Evolutionary conservation across 2,888 invertebrate genomes (phyloP).

Genomic region (Hylaea fasciaria): DNA sequence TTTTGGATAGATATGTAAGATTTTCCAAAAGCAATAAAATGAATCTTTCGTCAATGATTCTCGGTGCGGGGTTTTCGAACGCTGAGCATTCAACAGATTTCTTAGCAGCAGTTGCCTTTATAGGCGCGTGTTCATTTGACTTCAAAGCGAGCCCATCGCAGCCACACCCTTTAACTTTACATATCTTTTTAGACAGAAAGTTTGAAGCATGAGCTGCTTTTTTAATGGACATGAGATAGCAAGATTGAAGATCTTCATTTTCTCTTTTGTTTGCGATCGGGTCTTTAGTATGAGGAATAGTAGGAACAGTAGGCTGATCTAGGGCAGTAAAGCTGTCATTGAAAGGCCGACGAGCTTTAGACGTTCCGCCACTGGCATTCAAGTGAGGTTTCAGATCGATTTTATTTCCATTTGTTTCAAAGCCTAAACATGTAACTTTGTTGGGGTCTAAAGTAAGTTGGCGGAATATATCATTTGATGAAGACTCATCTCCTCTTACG

Average conservation of each 20-base stretch:
- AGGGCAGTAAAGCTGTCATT: conserved; percentile 54
- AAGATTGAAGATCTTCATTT: conserved; percentile 56
- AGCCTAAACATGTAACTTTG: conserved; percentile 28
- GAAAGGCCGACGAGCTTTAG: conserved; percentile 51
- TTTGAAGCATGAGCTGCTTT: conserved; percentile 46
- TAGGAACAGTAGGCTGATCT: conserved; percentile 24
- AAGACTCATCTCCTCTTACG: conserved; percentile 27
- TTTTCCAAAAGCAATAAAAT: conserved; percentile 70
- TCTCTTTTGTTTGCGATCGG: conserved; percentile 33
- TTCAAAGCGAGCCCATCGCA: conserved; percentile 33
- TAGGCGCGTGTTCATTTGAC: conserved; percentile 30
- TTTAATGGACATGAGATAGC: conserved; percentile 61
- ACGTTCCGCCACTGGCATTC: conserved; percentile 60
- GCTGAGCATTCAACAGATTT: conserved; percentile 47
- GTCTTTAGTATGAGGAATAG: conserved; percentile 16
- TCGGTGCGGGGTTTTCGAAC: conserved; percentile 56
- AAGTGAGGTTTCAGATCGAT: conserved; percentile 54
- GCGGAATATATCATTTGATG: conserved; percentile 45
- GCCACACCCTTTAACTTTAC: conserved; percentile 23
- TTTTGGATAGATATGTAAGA: conserved; percentile 63
- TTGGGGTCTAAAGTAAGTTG: conserved; percentile 21
- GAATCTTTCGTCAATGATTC: conserved; percentile 68
- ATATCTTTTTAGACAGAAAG: conserved; percentile 49
- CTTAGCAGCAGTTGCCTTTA: conserved; percentile 24
- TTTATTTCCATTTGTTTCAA: conserved; percentile 35